phyloP scores from a whole-genome alignment of 1,140 invertebrate species.

The Gryllus bimaculatus region DNA sequence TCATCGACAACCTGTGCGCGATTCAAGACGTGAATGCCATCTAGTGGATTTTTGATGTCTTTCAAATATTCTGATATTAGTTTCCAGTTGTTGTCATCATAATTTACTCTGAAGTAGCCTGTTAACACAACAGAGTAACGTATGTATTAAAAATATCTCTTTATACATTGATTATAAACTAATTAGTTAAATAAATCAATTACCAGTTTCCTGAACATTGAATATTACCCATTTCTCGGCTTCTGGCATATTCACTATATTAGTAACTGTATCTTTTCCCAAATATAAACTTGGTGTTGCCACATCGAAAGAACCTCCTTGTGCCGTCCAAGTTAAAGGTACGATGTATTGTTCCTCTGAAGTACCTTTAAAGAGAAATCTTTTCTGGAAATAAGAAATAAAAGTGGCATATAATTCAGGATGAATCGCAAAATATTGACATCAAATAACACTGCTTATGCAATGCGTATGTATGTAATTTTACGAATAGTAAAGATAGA shows the following conservation, averaged over 20 bases:
- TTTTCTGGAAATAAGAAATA: background rate
- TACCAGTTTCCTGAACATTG: background rate
- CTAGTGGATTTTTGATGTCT: constrained; percentile 24
- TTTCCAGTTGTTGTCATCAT: constrained; percentile 42
- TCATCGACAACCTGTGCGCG: constrained; percentile 75
- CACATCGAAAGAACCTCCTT: background rate
- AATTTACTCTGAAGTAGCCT: constrained; percentile 56
- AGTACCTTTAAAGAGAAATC: background rate
- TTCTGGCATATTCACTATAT: background rate
- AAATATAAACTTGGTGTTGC: background rate
- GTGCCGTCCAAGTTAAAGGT: background rate
- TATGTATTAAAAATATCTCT: background rate
- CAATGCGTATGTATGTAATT: too few species aligned
- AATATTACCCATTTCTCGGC: background rate
- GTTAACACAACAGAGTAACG: too few species aligned
- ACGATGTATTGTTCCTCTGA: background rate
- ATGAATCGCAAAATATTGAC: too few species aligned
- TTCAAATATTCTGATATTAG: constrained; percentile 40
- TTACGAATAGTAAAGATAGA: too few species aligned
- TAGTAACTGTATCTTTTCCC: background rate
- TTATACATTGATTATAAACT: background rate
- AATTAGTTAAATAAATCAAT: background rate
- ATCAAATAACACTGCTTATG: too few species aligned
- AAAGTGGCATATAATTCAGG: too few species aligned
- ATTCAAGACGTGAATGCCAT: constrained; percentile 44